Conservation (phyloP, 2,113 vertebrate genomes). For the Centrocercus urophasianus region DNA sequence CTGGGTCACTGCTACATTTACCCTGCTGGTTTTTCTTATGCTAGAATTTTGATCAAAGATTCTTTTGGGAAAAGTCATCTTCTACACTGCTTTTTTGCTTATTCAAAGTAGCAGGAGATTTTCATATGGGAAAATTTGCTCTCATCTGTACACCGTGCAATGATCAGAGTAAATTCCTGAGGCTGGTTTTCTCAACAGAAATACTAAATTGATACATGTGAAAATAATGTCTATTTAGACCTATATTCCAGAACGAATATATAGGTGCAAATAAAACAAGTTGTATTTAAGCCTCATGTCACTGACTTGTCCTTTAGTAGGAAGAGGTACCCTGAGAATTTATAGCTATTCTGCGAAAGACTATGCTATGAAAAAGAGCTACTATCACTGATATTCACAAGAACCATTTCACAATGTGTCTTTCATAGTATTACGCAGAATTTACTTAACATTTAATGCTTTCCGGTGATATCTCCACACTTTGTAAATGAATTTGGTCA, state of each 20-base stretch:
- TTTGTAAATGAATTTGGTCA: neutral
- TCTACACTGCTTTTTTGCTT: neutral
- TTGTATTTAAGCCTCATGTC: neutral
- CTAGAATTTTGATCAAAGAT: neutral
- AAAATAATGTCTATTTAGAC: neutral
- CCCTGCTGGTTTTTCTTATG: neutral
- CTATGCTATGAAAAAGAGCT: neutral
- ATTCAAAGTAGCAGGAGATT: neutral
- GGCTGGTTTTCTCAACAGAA: neutral
- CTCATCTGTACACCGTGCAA: neutral
- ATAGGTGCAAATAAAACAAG: neutral
- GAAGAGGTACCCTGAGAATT: neutral
- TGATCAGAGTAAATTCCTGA: neutral
- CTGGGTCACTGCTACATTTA: neutral
- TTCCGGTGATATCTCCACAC: neutral
- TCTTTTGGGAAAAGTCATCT: neutral
- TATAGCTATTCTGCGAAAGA: neutral
- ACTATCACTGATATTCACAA: neutral
- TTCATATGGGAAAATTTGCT: neutral
- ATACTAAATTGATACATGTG: fast-evolving
- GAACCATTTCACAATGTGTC: neutral
- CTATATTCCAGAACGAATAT: neutral
- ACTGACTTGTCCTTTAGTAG: neutral
- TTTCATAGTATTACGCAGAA: neutral
- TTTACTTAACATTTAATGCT: neutral